phyloP scores from a whole-genome alignment of 2,888 invertebrate genomes.

The Nymphalis c-album region DNA sequence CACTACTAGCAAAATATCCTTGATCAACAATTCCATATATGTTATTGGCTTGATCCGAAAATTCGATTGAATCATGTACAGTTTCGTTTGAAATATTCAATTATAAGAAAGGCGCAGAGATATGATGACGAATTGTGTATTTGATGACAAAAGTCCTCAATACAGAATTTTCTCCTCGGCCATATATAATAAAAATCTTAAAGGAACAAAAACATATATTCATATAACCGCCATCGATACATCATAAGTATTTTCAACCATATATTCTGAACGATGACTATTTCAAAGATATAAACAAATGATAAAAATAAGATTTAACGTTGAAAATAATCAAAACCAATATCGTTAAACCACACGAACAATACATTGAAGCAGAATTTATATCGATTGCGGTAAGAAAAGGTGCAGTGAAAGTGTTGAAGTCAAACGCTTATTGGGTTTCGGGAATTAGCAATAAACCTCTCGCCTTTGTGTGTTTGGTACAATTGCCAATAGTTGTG shows the following conservation, averaged over 20 bases:
- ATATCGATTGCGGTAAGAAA: conserved; percentile 41
- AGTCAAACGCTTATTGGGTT: conserved; percentile 60
- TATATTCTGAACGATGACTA: not conserved
- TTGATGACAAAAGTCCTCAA: too few relatives aligned
- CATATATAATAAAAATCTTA: too few relatives aligned
- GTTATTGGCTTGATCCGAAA: too few relatives aligned
- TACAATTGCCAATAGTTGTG: conserved; percentile 25
- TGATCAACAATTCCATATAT: too few relatives aligned
- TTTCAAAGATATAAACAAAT: not conserved
- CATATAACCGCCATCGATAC: not conserved
- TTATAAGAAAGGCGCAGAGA: too few relatives aligned
- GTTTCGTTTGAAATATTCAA: too few relatives aligned
- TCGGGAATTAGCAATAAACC: conserved; percentile 63
- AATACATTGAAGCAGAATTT: conserved; percentile 30
- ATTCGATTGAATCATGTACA: too few relatives aligned
- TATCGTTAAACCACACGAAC: conserved; percentile 1
- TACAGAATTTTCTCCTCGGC: too few relatives aligned
- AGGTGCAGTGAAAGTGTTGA: conserved; percentile 51
- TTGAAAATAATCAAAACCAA: not conserved
- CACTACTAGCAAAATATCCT: too few relatives aligned
- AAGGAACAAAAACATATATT: not conserved
- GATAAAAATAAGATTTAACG: not conserved
- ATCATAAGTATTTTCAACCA: not conserved
- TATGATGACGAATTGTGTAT: too few relatives aligned
- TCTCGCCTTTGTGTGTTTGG: conserved; percentile 33